A percentile compares a stretch with the other conserved stretches of the same genome.
Conservation (phyloP, 2,113 vertebrate species). For the Rattus rattus region DNA sequence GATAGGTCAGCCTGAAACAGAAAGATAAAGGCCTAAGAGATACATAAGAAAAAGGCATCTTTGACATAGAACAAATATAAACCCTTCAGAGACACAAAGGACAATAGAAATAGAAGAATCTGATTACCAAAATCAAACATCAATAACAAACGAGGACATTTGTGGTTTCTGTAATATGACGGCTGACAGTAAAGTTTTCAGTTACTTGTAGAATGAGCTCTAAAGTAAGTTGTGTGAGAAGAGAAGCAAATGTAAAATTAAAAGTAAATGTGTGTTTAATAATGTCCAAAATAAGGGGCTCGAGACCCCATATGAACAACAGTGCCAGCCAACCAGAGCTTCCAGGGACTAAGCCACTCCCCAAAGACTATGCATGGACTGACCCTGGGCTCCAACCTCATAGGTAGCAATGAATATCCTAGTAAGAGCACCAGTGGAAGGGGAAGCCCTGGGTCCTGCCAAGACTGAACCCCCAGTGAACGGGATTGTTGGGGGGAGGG, state of each 20-base stretch:
- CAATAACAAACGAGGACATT: slow-evolving; percentile 22
- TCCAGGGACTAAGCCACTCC: too few relatives aligned
- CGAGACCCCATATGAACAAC: too few relatives aligned
- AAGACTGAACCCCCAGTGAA: too few relatives aligned
- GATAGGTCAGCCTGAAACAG: background rate
- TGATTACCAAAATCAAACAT: slow-evolving; percentile 10
- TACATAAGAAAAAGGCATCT: background rate
- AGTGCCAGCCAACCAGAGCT: too few relatives aligned
- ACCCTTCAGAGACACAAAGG: background rate
- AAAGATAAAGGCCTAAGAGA: slow-evolving; percentile 3
- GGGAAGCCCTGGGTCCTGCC: too few relatives aligned
- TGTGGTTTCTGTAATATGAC: background rate
- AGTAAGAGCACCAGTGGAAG: too few relatives aligned
- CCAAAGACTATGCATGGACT: too few relatives aligned
- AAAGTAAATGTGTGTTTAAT: background rate
- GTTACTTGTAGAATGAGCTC: slow-evolving; percentile 12
- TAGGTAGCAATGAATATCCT: too few relatives aligned
- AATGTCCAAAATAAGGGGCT: background rate
- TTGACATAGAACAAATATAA: background rate
- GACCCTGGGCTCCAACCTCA: too few relatives aligned
- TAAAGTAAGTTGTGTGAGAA: slow-evolving; percentile 21
- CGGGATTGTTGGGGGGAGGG: too few relatives aligned
- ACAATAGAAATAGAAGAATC: slow-evolving; percentile 21
- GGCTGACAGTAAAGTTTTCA: background rate
- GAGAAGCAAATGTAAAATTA: slow-evolving; percentile 47